phyloP scores from a whole-genome alignment of 2,888 invertebrate genomes.

The Sphaerolaimus hirsutus region DNA sequence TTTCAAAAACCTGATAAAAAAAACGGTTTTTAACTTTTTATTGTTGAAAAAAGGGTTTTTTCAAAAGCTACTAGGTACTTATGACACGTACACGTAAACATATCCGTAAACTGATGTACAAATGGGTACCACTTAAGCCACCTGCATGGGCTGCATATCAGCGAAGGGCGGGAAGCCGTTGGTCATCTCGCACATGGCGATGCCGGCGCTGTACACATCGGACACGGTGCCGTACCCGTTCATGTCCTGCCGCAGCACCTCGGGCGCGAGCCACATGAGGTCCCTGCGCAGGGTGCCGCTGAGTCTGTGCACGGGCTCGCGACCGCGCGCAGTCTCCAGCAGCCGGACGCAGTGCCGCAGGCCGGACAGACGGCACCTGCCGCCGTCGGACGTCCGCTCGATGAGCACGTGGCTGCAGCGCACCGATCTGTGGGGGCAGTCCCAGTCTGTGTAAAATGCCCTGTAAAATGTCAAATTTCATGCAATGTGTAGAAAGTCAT shows the following conservation, averaged over 20 bases:
- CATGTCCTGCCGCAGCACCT: conserved; percentile 51
- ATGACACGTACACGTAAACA: too few relatives aligned
- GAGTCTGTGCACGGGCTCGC: conserved; percentile 43
- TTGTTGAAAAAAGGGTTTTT: too few relatives aligned
- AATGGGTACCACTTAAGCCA: conserved; percentile 6
- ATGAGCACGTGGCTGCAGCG: conserved; percentile 60
- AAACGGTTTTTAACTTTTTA: too few relatives aligned
- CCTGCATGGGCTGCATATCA: conserved; percentile 50
- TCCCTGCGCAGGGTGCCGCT: conserved; percentile 51
- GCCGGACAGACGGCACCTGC: conserved; percentile 49
- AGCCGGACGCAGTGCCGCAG: conserved; percentile 41
- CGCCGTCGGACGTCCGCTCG: conserved; percentile 35
- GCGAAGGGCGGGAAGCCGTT: conserved; percentile 68
- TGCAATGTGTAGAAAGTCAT: too few relatives aligned
- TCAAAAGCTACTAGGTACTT: too few relatives aligned
- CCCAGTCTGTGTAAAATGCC: too few relatives aligned
- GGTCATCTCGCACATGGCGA: conserved; percentile 59
- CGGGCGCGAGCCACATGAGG: conserved; percentile 72
- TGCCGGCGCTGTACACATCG: conserved; percentile 71
- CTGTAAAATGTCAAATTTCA: too few relatives aligned
- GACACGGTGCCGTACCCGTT: conserved; percentile 65
- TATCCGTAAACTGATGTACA: not conserved
- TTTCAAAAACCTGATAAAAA: too few relatives aligned
- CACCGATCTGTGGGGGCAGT: conserved; percentile 49
- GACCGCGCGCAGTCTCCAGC: conserved; percentile 40